Evolutionary conservation across 2,888 invertebrate genomes (phyloP).

Genomic region (Tineola bisselliella): DNA sequence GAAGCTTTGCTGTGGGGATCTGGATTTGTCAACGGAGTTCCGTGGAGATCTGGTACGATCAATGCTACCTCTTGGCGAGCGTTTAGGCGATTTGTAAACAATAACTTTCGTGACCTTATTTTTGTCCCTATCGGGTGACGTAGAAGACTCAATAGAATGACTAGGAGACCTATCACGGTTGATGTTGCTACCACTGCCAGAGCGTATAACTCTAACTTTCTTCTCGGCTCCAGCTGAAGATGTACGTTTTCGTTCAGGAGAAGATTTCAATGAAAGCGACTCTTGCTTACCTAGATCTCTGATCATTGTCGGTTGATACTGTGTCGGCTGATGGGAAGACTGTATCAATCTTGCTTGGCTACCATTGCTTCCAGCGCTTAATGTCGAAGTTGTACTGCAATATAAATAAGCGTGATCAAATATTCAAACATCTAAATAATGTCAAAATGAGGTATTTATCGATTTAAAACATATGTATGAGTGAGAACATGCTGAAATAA

Average conservation of each 20-base stretch:
- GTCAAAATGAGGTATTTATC: not conserved
- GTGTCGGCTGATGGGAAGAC: conserved; percentile 92
- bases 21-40: conserved; percentile 66
- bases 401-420: not conserved
- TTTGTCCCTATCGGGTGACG: conserved; percentile 34
- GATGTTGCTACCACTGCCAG: conserved; percentile 63
- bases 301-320: conserved; percentile 87
- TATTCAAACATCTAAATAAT: not conserved
- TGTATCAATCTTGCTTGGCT: conserved; percentile 93
- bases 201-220: conserved; percentile 60
- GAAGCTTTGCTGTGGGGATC: conserved; percentile 68
- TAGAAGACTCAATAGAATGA: conserved; percentile 24
- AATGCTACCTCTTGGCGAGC: conserved; percentile 67
- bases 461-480: conserved; percentile 46
- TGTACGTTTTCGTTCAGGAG: conserved; percentile 45
- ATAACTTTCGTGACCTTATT: conserved; percentile 62
- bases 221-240: conserved; percentile 35
- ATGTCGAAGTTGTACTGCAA: conserved; percentile 89
- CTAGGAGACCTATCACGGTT: conserved; percentile 56
- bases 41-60: conserved; percentile 60
- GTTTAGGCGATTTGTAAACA: conserved; percentile 61
- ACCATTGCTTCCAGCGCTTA: conserved; percentile 93
- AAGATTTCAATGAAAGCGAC: conserved; percentile 62
- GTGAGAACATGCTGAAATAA: conserved; percentile 37
- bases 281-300: conserved; percentile 88